Base-by-base conservation (phyloP, 23 tunicate genomes). In the Halocynthia roretzi region DNA sequence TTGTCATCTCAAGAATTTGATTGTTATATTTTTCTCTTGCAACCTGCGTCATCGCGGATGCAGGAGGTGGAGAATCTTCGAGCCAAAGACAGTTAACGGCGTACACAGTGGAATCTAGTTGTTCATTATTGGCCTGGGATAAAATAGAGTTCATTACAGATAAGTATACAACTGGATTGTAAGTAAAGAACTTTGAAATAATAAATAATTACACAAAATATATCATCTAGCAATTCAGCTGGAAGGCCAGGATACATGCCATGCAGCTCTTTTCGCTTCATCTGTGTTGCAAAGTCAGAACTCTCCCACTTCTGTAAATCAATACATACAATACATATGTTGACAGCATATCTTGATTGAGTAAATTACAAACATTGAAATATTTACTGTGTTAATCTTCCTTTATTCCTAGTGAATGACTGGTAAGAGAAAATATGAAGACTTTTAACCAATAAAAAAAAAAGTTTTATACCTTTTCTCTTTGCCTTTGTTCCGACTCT, bases 251-350 rank as follows among this genome's bases (percentile, higher is more conserved):
- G 81, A 58, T 76, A 76, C 87, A 83, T 67, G 11, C 64, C 81
- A 22, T 83, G 80, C 7, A 83, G 77, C 22, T 83, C 75, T 67
- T 76, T 77, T 17, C 81, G 51, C 50, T 83, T 83, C 61, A 83
- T 44, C 53, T 83, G 82, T 6, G 87, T 18, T 12, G 81, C 69
- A 6, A 83, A 62, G 19, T 83, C 65, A 31, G 44, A 31, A 31
- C 44, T 31, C 44, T 31, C 44, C 44, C 44, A 31, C 4, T 31
- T 31, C 44, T 31, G 44, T 31, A 31, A 31, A 31, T 31, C 44
- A 31, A 31, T 31, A 31, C 44, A 31, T 31, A 31, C 44, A 31
- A 31, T 31, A 31, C 21, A 60, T 15, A 15, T 60, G 64, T 15
- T 60, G n/a, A 4, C 64, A 0, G 17, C n/a, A n/a, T 60, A 15